Percentiles rank a stretch among this genome's conserved stretches.
phyloP scores from a whole-genome alignment of 2,888 invertebrate species.

The Heliconius cydno region DNA sequence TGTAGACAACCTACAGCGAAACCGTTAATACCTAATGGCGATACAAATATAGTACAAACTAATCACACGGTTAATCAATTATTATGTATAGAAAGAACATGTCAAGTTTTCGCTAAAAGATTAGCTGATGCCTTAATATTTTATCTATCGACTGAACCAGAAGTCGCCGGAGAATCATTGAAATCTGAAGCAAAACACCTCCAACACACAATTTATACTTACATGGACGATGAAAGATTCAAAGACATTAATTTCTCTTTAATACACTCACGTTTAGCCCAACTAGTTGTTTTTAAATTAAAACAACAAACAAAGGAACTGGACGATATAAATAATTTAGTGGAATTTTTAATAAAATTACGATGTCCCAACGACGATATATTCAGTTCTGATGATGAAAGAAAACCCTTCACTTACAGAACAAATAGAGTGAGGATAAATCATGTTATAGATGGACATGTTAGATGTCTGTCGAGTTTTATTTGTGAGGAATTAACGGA shows the following conservation, averaged over 20 bases:
- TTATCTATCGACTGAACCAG: conserved; percentile 81
- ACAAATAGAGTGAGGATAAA: conserved; percentile 64
- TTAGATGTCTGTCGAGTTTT: conserved; percentile 74
- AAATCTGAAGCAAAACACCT: conserved; percentile 87
- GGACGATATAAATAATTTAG: conserved; percentile 70
- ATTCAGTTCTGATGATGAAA: conserved; percentile 84
- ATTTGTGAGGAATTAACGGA: conserved; percentile 74
- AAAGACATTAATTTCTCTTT: conserved; percentile 85
- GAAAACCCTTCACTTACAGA: conserved; percentile 60
- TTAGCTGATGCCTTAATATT: conserved; percentile 85
- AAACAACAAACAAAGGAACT: conserved; percentile 72
- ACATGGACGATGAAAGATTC: conserved; percentile 87
- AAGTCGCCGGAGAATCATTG: conserved; percentile 83
- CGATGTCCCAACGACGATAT: conserved; percentile 79
- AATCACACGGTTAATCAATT: conserved; percentile 74
- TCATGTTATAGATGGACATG: conserved; percentile 68
- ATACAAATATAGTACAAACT: conserved; percentile 50
- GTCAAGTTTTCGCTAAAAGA: conserved; percentile 87
- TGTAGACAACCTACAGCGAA: conserved; percentile 66
- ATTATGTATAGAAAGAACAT: conserved; percentile 75
- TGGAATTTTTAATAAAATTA: conserved; percentile 70
- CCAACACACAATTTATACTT: conserved; percentile 86
- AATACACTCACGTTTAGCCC: conserved; percentile 86
- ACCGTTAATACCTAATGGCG: conserved; percentile 58
- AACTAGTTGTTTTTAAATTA: conserved; percentile 84